These are phyloP conservation scores for Orcinus orca DNA, from an alignment of 2,113 vertebrate species.

Conservation along the genomic window DNA sequence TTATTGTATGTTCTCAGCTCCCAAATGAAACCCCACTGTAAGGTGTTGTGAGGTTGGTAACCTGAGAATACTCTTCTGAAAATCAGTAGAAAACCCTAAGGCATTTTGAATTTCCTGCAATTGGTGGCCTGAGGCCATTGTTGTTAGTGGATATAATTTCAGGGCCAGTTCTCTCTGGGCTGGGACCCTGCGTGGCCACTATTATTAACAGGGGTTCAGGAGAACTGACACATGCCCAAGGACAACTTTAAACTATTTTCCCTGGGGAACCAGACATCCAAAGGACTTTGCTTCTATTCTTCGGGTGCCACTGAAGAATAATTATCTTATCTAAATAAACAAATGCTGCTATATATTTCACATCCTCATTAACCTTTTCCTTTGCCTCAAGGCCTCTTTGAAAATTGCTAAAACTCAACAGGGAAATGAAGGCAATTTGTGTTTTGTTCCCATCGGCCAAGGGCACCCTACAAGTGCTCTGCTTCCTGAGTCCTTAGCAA, in stretches of 20 bases:
- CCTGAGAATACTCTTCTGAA: not conserved
- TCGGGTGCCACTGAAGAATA: not conserved
- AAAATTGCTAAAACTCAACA: constrained; percentile 31
- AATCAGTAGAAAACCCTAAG: not conserved
- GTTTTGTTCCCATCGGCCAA: not conserved
- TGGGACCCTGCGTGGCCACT: not conserved
- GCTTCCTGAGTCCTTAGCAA: not conserved
- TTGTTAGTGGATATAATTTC: not conserved
- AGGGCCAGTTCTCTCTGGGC: not conserved
- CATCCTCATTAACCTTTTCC: constrained; percentile 3
- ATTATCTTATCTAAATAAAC: constrained; percentile 30
- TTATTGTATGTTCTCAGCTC: not conserved
- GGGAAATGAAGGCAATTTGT: constrained; percentile 42
- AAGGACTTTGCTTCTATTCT: not conserved
- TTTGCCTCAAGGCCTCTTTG: constrained; percentile 9
- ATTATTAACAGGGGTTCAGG: not conserved
- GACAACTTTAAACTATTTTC: not conserved
- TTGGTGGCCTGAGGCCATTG: not conserved
- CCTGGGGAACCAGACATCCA: not conserved
- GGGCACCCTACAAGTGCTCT: not conserved
- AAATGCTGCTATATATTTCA: not conserved
- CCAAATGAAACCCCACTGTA: not conserved
- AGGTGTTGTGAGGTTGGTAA: not conserved
- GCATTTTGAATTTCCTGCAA: not conserved
- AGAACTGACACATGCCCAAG: not conserved